Evolutionary conservation across 2,888 invertebrate genomes (phyloP).

Genomic region (Heliconius hortense): DNA sequence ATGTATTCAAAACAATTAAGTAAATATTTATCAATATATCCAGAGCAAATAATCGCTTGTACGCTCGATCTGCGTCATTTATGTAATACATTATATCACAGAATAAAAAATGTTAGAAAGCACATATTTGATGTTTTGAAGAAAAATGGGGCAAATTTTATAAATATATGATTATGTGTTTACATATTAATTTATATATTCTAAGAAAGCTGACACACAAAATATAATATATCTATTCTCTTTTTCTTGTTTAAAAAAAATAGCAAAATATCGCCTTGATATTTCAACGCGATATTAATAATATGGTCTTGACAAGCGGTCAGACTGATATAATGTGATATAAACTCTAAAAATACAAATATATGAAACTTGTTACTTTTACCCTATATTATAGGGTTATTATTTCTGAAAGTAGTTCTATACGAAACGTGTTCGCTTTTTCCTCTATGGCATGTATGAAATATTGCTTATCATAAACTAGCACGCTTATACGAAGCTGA

Average conservation of each 20-base stretch:
- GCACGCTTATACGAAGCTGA: slow-evolving; percentile 54
- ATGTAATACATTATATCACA: slow-evolving; percentile 55
- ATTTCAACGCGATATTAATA: too few relatives aligned
- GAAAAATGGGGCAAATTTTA: slow-evolving; percentile 9
- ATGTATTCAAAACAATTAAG: slow-evolving; percentile 60
- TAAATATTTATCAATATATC: slow-evolving; percentile 60
- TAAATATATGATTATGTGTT: background rate
- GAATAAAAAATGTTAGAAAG: slow-evolving; percentile 23
- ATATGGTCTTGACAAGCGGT: too few relatives aligned
- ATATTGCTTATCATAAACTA: slow-evolving; percentile 75
- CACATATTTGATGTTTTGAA: too few relatives aligned
- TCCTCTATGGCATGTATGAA: slow-evolving; percentile 52
- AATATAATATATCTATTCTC: background rate
- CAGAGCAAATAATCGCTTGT: slow-evolving; percentile 67
- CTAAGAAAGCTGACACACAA: background rate
- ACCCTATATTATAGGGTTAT: too few relatives aligned
- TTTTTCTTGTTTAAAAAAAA: background rate
- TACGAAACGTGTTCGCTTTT: background rate
- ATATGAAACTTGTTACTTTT: background rate
- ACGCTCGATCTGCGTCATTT: slow-evolving; percentile 60
- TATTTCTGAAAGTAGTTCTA: background rate
- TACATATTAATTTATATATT: slow-evolving; percentile 4
- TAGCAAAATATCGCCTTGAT: too few relatives aligned
- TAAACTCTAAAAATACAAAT: too few relatives aligned
- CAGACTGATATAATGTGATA: too few relatives aligned